Evolutionary conservation across 1,140 invertebrate species (phyloP).

Genomic region (Hycleus phaleratus): DNA sequence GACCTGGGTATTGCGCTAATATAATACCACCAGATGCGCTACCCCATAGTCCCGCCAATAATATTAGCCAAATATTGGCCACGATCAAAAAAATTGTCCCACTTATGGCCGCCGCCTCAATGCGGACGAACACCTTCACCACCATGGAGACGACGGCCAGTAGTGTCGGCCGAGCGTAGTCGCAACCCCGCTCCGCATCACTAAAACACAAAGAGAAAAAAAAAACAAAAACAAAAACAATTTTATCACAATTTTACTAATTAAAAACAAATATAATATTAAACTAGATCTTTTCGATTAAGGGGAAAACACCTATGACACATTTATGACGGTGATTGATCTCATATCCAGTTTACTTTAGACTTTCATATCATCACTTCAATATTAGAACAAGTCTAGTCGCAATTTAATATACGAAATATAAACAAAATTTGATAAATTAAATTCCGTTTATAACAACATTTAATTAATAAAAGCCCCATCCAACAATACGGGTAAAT

Average conservation of each 20-base stretch:
- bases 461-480: neutral
- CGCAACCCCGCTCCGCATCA: slow-evolving; percentile 26
- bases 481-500: too few species aligned
- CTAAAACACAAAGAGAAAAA: slow-evolving; percentile 25
- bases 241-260: neutral
- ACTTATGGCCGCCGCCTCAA: slow-evolving; percentile 24
- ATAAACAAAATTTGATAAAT: neutral
- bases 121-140: slow-evolving; percentile 26
- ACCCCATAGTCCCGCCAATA: slow-evolving; percentile 32
- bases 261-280: too few species aligned
- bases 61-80: slow-evolving; percentile 34
- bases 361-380: too few species aligned
- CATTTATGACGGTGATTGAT: too few species aligned
- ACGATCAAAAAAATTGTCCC: slow-evolving; percentile 24
- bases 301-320: too few species aligned
- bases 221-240: neutral
- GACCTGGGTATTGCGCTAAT: slow-evolving; percentile 41
- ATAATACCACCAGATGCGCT: slow-evolving; percentile 27
- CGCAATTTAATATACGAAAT: neutral
- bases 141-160: slow-evolving; percentile 29
- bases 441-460: neutral
- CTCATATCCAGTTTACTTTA: too few species aligned
- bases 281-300: too few species aligned
- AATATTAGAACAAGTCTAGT: too few species aligned
- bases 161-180: slow-evolving; percentile 27